These are phyloP conservation scores for Rhagonycha lutea DNA, from an alignment of 2,888 invertebrate species.

Conservation along the genomic window DNA sequence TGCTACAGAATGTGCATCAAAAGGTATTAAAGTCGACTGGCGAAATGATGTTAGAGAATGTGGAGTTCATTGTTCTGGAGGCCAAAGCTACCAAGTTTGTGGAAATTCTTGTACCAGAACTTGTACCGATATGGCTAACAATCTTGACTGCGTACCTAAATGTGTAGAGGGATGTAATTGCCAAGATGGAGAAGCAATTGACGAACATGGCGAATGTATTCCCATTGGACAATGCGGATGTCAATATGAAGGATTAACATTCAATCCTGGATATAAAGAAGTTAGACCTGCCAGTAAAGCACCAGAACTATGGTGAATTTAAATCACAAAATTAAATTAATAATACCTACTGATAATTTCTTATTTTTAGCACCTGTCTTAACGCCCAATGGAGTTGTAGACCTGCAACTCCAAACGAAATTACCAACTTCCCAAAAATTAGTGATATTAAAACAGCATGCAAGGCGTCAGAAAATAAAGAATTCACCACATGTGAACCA, in stretches of 20 bases:
- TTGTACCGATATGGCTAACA: constrained; percentile 66
- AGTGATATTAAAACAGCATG: constrained; percentile 69
- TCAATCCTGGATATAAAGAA: constrained; percentile 76
- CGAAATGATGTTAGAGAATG: constrained; percentile 76
- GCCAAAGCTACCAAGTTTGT: constrained; percentile 82
- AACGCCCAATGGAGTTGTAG: constrained; percentile 75
- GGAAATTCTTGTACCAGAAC: constrained; percentile 81
- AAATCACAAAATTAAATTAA: constrained; percentile 3
- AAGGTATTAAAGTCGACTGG: constrained; percentile 78
- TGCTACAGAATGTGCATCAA: constrained; percentile 77
- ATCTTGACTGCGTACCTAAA: constrained; percentile 60
- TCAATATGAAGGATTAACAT: constrained; percentile 70
- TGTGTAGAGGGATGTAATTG: constrained; percentile 94
- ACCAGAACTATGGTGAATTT: constrained; percentile 70
- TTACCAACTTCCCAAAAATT: constrained; percentile 67
- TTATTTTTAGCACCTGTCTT: constrained; percentile 62
- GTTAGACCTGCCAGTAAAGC: constrained; percentile 71
- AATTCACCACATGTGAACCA: constrained; percentile 79
- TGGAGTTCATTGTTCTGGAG: constrained; percentile 76
- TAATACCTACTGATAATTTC: not conserved
- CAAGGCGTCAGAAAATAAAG: constrained; percentile 66
- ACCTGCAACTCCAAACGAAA: constrained; percentile 66
- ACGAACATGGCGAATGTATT: constrained; percentile 75
- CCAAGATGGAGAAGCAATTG: constrained; percentile 74
- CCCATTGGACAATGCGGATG: constrained; percentile 79